A percentile compares a stretch with the other conserved stretches of the same genome.
These are phyloP conservation scores for Silurus lanzhouensis DNA, from an alignment of 2,797 vertebrate species.

Conservation along the genomic window DNA sequence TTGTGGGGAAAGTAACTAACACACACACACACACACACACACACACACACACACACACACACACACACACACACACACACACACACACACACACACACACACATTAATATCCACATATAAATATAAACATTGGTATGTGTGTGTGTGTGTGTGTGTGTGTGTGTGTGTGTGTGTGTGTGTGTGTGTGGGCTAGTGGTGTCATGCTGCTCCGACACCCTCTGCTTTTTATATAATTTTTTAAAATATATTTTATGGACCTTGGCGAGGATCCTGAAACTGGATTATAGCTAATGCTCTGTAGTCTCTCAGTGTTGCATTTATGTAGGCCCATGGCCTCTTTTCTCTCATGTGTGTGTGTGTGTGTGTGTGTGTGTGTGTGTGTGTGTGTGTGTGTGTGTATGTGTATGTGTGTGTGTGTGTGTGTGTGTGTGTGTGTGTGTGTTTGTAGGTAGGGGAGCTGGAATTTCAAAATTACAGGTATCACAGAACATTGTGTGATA, in stretches of 20 bases:
- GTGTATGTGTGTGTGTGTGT: not conserved
- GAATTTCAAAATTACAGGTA: not conserved
- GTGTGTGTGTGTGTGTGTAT: slow-evolving; percentile 22
- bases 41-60: slow-evolving; percentile 1
- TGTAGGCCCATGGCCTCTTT: slow-evolving; percentile 38
- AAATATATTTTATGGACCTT: slow-evolving; percentile 59
- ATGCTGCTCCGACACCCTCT: slow-evolving; percentile 43
- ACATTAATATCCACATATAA: not conserved
- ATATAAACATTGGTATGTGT: slow-evolving; percentile 35
- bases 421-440: slow-evolving; percentile 24
- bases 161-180: slow-evolving; percentile 39
- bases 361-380: not conserved
- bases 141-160: slow-evolving; percentile 42
- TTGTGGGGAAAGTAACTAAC: not conserved
- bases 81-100: slow-evolving; percentile 4
- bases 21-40: no score
- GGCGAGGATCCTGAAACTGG: slow-evolving; percentile 54
- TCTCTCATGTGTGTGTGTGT: not conserved
- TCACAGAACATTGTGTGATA: not conserved
- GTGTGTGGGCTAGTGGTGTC: slow-evolving; percentile 36
- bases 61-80: not conserved
- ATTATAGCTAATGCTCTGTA: slow-evolving; percentile 50
- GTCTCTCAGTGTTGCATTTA: slow-evolving; percentile 52
- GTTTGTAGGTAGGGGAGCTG: slow-evolving; percentile 20
- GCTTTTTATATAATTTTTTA: slow-evolving; percentile 53